These are phyloP conservation scores for Bombus turneri DNA, from an alignment of 1,140 invertebrate species.

Conservation along the genomic window DNA sequence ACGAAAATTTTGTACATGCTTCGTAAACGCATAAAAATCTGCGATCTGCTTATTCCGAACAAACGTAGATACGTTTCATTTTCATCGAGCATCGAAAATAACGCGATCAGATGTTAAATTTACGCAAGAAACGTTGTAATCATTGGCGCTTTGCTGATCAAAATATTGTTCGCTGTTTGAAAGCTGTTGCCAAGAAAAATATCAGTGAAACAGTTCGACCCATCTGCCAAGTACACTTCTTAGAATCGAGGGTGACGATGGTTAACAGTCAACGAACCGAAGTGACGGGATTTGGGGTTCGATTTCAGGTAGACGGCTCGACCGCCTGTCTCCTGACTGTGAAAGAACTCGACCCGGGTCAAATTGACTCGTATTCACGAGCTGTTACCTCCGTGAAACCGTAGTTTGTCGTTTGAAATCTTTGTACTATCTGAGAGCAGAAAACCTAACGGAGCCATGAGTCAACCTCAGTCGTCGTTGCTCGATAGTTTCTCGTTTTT, in stretches of 20 bases:
- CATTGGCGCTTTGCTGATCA: not conserved
- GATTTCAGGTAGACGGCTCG: conserved; percentile 43
- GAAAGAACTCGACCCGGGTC: conserved; percentile 22
- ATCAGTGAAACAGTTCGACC: conserved; percentile 23
- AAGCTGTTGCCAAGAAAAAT: conserved; percentile 38
- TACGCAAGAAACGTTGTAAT: conserved; percentile 18
- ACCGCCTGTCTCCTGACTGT: not conserved
- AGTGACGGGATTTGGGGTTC: not conserved
- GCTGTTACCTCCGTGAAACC: conserved; percentile 31
- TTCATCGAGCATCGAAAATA: not conserved
- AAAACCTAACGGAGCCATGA: not conserved
- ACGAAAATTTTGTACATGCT: too few species aligned
- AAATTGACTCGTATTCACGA: conserved; percentile 51
- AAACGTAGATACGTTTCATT: not conserved
- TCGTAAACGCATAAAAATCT: too few species aligned
- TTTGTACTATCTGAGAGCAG: not conserved
- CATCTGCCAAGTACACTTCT: not conserved
- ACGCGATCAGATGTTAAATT: not conserved
- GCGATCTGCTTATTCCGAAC: too few species aligned
- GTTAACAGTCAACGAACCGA: conserved; percentile 11
- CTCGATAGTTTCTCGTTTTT: not conserved
- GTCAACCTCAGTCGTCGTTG: not conserved
- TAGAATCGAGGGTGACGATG: not conserved
- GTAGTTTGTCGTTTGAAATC: conserved; percentile 3
- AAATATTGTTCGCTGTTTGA: not conserved